Percentiles rank a stretch among this genome's conserved stretches.
These are phyloP conservation scores for Apotomis betuletana DNA, from an alignment of 2,888 invertebrate genomes.

Conservation along the genomic window DNA sequence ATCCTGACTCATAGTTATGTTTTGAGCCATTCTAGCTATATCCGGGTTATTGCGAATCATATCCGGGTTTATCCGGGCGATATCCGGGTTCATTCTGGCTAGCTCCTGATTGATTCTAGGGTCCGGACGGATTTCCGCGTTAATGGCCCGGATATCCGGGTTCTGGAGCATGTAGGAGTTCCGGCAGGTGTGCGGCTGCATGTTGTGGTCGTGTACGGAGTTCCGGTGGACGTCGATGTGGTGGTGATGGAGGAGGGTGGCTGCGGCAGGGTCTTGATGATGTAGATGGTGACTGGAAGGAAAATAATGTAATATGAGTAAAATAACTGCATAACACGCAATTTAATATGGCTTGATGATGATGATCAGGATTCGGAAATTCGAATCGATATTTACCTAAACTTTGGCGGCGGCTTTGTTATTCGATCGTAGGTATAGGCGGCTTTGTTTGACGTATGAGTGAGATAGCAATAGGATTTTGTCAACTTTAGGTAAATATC, in stretches of 20 bases:
- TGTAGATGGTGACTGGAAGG: conserved; percentile 71
- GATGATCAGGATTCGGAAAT: no score
- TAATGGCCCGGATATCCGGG: conserved; percentile 46
- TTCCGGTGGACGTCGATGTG: conserved; percentile 70
- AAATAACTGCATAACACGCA: no score
- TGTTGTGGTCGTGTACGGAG: conserved; percentile 57
- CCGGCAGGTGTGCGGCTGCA: conserved; percentile 65
- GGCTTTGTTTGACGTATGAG: no score
- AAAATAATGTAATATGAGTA: not conserved
- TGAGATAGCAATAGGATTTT: no score
- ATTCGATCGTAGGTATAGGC: no score
- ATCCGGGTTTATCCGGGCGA: conserved; percentile 50
- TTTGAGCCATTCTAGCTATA: conserved; percentile 53
- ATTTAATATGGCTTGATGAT: no score
- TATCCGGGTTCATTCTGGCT: conserved; percentile 49
- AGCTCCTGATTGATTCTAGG: conserved; percentile 49
- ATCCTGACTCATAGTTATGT: conserved; percentile 52
- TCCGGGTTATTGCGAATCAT: conserved; percentile 54
- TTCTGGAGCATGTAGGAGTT: conserved; percentile 62
- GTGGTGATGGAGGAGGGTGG: conserved; percentile 75
- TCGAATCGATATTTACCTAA: no score
- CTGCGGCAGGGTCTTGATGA: conserved; percentile 74
- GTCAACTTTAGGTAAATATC: no score
- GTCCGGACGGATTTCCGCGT: conserved; percentile 50
- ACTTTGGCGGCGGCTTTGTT: no score